A percentile compares a stretch with the other conserved stretches of the same genome.
These are phyloP conservation scores for Diachasmimorpha longicaudata DNA, from an alignment of 1,140 invertebrate genomes.

Conservation along the genomic window DNA sequence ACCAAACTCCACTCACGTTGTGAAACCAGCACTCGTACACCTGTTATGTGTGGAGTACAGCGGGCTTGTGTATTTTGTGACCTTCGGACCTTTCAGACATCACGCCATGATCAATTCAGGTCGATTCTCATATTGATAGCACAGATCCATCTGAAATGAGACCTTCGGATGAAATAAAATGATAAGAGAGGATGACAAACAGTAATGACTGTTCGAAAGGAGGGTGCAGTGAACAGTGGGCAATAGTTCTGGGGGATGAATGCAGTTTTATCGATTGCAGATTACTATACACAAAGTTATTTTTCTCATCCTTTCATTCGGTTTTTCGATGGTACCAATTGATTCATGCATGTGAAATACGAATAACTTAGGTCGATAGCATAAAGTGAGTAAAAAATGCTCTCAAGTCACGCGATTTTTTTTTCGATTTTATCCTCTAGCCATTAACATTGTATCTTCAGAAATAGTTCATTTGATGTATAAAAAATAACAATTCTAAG, in stretches of 20 bases:
- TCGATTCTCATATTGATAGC: neutral
- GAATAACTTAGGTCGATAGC: neutral
- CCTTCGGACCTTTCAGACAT: conserved; percentile 25
- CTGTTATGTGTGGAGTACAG: conserved; percentile 23
- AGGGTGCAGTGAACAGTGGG: neutral
- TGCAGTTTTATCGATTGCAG: neutral
- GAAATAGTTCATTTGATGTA: no score
- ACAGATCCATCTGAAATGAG: conserved; percentile 6
- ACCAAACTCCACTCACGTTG: neutral
- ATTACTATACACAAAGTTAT: neutral
- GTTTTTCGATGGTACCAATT: neutral
- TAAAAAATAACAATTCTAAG: no score
- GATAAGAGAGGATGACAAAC: neutral
- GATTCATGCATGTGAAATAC: neutral
- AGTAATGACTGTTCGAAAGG: neutral
- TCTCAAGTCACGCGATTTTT: neutral
- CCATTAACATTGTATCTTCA: neutral
- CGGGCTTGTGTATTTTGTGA: conserved; percentile 26
- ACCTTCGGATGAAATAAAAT: neutral
- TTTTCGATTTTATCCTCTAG: neutral
- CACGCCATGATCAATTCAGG: neutral
- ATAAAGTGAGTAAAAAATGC: neutral
- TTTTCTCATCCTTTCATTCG: neutral
- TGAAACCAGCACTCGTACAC: conserved; percentile 21
- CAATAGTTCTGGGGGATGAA: neutral